Evolutionary conservation across 2,113 vertebrate genomes (phyloP).

Genomic region (Cinclus mexicanus): DNA sequence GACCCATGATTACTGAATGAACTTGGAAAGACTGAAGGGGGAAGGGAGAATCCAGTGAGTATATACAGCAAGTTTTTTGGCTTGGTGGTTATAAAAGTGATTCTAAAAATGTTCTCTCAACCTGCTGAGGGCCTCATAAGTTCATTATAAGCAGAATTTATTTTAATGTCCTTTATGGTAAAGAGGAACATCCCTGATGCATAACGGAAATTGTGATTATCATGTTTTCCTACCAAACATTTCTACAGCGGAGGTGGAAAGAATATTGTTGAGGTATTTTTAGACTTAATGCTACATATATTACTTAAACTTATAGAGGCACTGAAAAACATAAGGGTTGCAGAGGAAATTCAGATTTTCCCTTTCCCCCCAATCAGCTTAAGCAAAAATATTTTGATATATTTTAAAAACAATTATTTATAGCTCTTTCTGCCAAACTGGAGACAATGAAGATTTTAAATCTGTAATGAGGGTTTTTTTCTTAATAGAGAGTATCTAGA

Average conservation of each 20-base stretch:
- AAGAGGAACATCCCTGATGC: neutral
- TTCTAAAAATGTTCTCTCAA: neutral
- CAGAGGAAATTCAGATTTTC: neutral
- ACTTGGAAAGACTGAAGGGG: neutral
- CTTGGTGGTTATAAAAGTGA: neutral
- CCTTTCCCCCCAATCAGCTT: neutral
- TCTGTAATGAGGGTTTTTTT: neutral
- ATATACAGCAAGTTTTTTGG: neutral
- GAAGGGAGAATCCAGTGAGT: neutral
- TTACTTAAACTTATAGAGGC: neutral
- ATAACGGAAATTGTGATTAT: neutral
- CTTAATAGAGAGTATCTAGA: neutral
- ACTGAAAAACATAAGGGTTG: neutral
- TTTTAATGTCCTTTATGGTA: neutral
- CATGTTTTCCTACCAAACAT: neutral
- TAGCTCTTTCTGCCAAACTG: neutral
- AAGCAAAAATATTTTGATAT: neutral
- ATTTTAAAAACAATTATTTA: neutral
- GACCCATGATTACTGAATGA: neutral
- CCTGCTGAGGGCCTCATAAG: neutral
- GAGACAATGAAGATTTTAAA: neutral
- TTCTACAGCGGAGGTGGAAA: slow-evolving; percentile 11
- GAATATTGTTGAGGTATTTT: slow-evolving; percentile 6
- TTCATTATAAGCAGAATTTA: neutral
- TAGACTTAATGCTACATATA: neutral